Evolutionary conservation across 2,113 vertebrate genomes (phyloP), one percentile per base, ranked within the genome.

Genomic region (Sander vitreus): DNA sequence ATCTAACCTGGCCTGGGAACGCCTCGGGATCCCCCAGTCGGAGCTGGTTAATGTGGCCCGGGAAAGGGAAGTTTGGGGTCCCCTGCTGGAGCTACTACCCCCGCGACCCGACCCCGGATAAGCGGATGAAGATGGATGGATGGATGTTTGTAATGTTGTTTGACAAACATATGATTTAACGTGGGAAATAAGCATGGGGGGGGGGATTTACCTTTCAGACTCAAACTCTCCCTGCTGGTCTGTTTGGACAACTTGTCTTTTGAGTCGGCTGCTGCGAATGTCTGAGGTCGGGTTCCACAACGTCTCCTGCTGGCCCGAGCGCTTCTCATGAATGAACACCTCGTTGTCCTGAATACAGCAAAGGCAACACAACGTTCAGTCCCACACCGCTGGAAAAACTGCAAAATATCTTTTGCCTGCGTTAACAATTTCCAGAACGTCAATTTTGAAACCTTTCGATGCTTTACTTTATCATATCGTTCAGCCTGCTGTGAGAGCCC

Each of bases 171-270:
- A 33, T 50, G 19, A 50, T 36, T 53, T 12, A 12, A 25, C 11
- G 36, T 11, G 57, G 11, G 57, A 50, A 33, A 27, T 10, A 50
- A 68, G 19, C 36, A 8, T 0, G 6, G 1, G 23, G 13, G 39
- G 0, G 13, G 45, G 0, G n/a, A n/a, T 77, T 78, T 89, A 99
- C 98, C 97, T 96, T 89, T 99, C 97, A 0, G 98, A 99, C 91
- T 99, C 98, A 83, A 97, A 96, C 87, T 96, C 96, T 0, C 90
- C 96, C 94, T 99, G 98, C 83, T 99, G 96, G 71, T 97, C 96
- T 5, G 96, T 83, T 4, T 94, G 94, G 25, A 99, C 98, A 27
- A 97, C 96, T 84, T 95, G 96, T 84, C 96, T 96, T 89, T 95
- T 97, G 84, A 99, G 95, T 15, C 98, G 95, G 86, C 94, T 95